Evolutionary conservation across 2,888 invertebrate genomes (phyloP), one percentile per base, ranked within the genome.

Genomic region (Ophioninae sp.): DNA sequence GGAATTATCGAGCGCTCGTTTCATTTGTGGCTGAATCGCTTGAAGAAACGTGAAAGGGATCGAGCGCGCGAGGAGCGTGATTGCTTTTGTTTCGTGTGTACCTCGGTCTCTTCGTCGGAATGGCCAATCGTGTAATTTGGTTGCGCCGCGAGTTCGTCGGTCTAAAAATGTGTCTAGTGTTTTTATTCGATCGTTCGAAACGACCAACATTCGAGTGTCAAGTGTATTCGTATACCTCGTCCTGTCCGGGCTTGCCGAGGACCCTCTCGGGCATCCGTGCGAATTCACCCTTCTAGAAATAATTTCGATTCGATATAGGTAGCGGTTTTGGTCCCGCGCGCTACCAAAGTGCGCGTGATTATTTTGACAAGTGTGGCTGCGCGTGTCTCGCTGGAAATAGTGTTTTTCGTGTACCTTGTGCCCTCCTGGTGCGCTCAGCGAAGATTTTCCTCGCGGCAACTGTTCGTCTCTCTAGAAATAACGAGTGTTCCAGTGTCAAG

Each of bases 81-180:
- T n/a, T n/a, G n/a, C n/a, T n/a, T n/a, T 63, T 41, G 13, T 17
- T 51, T 39, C 20, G 71, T 77, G 65, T 87, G 82, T 90, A 90
- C 90, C 90, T 90, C 73, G 30, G 23, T 88, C 56, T 85, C 73
- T 67, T 78, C 78, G 37, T 89, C 88, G 76, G 86, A 86, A 85
- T 89, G 88, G 85, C 84, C 83, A 84, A 87, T 79, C 78, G 85
- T 74, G 87, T 86, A 79, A 87, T 90, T 89, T 69, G 88, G 80
- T 87, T 90, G 87, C 73, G 87, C 73, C 73, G 79, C 75, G 83
- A 85, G 83, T 78, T 82, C 87, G 75, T 88, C 80, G 86, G 86
- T 84, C 85, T 86, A 81, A 71, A 85, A 85, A 83, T 77, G 51
- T 63, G 20, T n/a, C 17, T 13, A 6, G 72, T 13, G 17, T 58